Evolutionary conservation across 37 sponge, comb jelly and placozoan genomes (phyloP), one percentile per base, ranked within the genome.

Genomic region (Oscarella lobularis): DNA sequence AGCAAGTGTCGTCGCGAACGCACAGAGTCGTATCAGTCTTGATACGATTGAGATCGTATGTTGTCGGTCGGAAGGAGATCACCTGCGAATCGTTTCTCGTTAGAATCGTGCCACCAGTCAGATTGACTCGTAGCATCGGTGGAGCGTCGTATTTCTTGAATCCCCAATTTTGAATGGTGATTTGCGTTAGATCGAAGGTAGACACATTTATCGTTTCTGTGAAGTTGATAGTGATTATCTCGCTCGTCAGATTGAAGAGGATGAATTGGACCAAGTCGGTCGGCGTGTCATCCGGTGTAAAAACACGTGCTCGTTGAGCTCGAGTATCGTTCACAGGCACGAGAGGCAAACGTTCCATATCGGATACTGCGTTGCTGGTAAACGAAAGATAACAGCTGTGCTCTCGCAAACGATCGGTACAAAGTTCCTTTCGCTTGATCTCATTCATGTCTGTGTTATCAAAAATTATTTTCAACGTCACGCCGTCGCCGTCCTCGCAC

Each of bases 151-250:
- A 9, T 20, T 20, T 48, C 60, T 27, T 27, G 20, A 27, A 48
- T 48, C 14, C 60, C 60, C 60, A 48, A 27, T 20, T 9, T 48
- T 48, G 60, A 41, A 94, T 83, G 0, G 83, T 39, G 0, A 94
- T 39, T 35, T 78, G 36, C 29, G 78, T 66, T 31, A 76, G 85
- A 87, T 85, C 83, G 37, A 94, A 80, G 2, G 85, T 84, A 35
- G 87, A 77, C 34, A 89, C 40, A 40, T 86, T 78, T n/a, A 94
- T 88, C 2, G 77, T 80, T 75, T 94, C 95, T 65, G 87, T 81
- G 85, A 90, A 94, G 32, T 39, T 72, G 36, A 94, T 39, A 31
- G 88, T 89, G 66, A 94, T 73, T 3, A 87, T 81, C 60, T 87
- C 85, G 33, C 73, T 77, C 1, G 80, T 38, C 41, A 78, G 85